These are phyloP conservation scores for Caenorhabditis brenneri DNA, from an alignment of 1,140 invertebrate species.

Conservation along the genomic window DNA sequence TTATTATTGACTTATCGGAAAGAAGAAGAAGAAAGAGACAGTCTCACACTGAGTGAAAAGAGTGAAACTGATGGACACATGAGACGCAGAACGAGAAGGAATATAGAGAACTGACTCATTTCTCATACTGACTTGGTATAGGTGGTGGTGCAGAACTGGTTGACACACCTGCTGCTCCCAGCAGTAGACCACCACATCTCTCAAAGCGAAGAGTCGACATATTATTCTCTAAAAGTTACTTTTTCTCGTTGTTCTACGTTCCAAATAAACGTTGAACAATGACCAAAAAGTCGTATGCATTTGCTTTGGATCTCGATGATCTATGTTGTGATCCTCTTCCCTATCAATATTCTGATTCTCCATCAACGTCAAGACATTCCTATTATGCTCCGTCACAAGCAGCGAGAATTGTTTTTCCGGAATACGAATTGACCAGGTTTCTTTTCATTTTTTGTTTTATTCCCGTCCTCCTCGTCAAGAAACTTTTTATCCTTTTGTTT, in stretches of 20 bases:
- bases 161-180: slow-evolving; percentile 13
- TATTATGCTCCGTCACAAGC: background rate
- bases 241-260: no score
- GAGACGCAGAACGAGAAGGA: background rate
- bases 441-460: no score
- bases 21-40: background rate
- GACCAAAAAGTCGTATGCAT: slow-evolving; percentile 20
- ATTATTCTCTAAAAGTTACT: no score
- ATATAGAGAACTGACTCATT: background rate
- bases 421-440: slow-evolving; percentile 39
- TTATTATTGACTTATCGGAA: slow-evolving; percentile 39
- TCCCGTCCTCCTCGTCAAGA: no score
- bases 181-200: no score
- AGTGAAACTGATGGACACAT: background rate
- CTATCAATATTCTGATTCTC: background rate
- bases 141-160: background rate
- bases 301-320: slow-evolving; percentile 2
- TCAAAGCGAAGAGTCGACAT: no score
- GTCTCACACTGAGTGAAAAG: background rate
- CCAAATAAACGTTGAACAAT: background rate
- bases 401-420: background rate
- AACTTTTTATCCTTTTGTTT: no score
- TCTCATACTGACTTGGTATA: background rate
- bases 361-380: background rate
- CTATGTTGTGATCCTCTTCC: background rate